A percentile compares a stretch with the other conserved stretches of the same genome.
Conservation (phyloP, 2,888 invertebrate species). For the Seira ritae region DNA sequence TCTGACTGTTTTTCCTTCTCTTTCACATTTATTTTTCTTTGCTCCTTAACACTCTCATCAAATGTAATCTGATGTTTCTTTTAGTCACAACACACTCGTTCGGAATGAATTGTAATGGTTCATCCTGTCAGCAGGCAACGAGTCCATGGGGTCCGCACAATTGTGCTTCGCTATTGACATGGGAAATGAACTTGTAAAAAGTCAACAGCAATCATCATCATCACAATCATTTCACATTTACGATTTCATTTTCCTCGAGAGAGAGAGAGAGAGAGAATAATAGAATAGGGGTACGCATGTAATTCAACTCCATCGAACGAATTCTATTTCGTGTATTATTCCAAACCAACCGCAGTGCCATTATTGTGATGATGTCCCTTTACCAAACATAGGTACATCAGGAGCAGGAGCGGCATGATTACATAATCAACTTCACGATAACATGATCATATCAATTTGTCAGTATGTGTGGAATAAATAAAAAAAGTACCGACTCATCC, state of each 20-base stretch:
- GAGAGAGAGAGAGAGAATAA: neutral
- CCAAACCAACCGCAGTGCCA: conserved; percentile 56
- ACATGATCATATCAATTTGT: conserved; percentile 64
- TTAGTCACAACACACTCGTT: conserved; percentile 45
- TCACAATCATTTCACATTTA: conserved; percentile 10
- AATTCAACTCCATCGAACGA: conserved; percentile 21
- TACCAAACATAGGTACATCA: conserved; percentile 8
- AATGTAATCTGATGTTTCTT: neutral
- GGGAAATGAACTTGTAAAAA: conserved; percentile 64
- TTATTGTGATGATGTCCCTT: conserved; percentile 50
- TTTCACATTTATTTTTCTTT: too few relatives aligned
- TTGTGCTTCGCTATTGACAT: conserved; percentile 53
- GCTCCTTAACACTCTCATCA: neutral
- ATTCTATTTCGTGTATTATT: neutral
- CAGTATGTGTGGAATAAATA: conserved; percentile 10
- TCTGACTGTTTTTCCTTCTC: conserved; percentile 2
- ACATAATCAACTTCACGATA: conserved; percentile 61
- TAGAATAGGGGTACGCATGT: conserved; percentile 14
- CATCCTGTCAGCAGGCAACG: conserved; percentile 63
- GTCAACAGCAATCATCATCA: conserved; percentile 44
- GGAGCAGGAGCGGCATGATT: conserved; percentile 51
- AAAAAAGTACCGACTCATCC: neutral
- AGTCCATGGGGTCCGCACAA: conserved; percentile 52
- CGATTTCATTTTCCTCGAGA: too few relatives aligned
- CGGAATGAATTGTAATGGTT: conserved; percentile 50